Percentiles rank a stretch among this genome's conserved stretches.
Conservation (phyloP, 2,888 invertebrate species). For the Ypsolopha scabrella region DNA sequence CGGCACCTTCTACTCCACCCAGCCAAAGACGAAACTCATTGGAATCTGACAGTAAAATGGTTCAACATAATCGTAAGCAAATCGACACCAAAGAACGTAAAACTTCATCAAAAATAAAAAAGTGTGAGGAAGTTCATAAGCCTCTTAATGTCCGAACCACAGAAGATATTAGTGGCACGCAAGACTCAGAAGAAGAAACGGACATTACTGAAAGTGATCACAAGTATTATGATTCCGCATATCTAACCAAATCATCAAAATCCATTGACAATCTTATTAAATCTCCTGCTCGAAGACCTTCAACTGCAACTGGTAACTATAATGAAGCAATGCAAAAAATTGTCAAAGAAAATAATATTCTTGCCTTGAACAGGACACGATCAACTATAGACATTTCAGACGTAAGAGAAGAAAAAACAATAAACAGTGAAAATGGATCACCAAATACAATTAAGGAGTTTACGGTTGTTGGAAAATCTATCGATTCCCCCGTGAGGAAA, state of each 20-base stretch:
- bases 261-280: constrained; percentile 43
- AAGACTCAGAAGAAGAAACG: constrained; percentile 2
- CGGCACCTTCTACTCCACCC: constrained; percentile 29
- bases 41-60: no score
- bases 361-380: constrained; percentile 21
- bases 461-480: constrained; percentile 17
- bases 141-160: no score
- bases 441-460: constrained; percentile 11
- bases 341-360: neutral
- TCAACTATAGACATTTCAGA: constrained; percentile 29
- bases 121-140: no score
- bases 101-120: no score
- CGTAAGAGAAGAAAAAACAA: neutral
- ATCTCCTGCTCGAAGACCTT: constrained; percentile 45
- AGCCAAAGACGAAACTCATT: no score
- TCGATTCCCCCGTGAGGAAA: constrained; percentile 21
- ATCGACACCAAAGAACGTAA: no score
- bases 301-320: constrained; percentile 30
- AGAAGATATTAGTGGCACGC: neutral
- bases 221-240: constrained; percentile 17
- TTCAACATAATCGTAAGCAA: no score
- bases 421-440: neutral
- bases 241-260: constrained; percentile 21
- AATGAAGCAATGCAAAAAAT: constrained; percentile 11
- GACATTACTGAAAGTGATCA: constrained; percentile 4